Base-by-base conservation (phyloP, 2,113 vertebrate genomes). In the Mus pahari region DNA sequence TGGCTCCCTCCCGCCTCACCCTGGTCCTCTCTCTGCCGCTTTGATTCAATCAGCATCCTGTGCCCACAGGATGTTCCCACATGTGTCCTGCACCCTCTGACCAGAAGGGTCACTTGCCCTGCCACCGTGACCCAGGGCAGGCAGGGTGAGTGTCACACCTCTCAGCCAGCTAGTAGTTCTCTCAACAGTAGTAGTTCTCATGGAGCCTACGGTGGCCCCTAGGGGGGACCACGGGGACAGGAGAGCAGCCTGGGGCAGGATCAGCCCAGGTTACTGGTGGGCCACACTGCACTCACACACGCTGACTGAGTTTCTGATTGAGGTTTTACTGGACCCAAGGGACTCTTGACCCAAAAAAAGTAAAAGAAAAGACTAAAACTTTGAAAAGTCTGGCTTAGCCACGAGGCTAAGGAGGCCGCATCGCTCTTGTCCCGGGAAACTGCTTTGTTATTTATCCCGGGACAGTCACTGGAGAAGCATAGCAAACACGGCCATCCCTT, bases 241-340 rank as follows among this genome's bases (percentile, higher is more conserved):
- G 22, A 5, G 31, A 36, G 19, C 0, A 4, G 5, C 2, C 31
- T 0, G 7, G 66, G 86, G 31, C 66, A 33, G 31, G 1, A 6
- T n/a, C 73, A 26, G 68, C 19, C 7, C 22, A 24, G 22, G 8
- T 42, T 58, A 50, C 48, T 24, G 2, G 33, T 19, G 16, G 9
- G 9, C 6, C 5, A 20, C 8, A 28, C 2, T 14, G 14, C 19
- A 14, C 4, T 33, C 31, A 26, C 5, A 0, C 4, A 26, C 7
- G 13, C 22, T 16, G 70, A 77, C 0, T 19, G 58, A 24, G n/a
- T 31, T 55, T 66, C 31, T 7, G 79, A 28, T 9, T 9, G 58
- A n/a, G 31, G 68, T 13, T 36, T 90, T 70, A 45, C 11, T n/a
- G 14, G 33, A 75, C 90, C 42, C 16, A 42, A 36, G 42, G 20